phyloP scores from a whole-genome alignment of 1,140 invertebrate species.

The Contarinia nasturtii region DNA sequence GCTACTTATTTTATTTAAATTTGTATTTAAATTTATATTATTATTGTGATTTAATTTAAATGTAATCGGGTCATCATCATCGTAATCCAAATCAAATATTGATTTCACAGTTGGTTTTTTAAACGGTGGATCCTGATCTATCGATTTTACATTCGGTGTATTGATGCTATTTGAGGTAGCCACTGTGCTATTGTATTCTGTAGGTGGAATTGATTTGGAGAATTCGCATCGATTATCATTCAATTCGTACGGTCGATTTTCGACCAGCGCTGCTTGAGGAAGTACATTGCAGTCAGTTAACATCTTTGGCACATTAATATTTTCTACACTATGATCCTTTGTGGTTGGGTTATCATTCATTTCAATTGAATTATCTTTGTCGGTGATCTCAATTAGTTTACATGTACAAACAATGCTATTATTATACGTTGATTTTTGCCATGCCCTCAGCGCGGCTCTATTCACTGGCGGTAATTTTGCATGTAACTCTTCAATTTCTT shows the following conservation, averaged over 20 bases:
- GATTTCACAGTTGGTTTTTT: constrained; percentile 8
- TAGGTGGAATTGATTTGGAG: too few relatives aligned
- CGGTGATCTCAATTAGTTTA: constrained; percentile 7
- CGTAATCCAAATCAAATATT: constrained; percentile 19
- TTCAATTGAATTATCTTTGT: too few relatives aligned
- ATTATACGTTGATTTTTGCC: not conserved
- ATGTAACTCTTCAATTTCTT: constrained; percentile 1
- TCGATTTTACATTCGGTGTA: not conserved
- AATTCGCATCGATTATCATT: not conserved
- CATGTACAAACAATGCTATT: constrained; percentile 7
- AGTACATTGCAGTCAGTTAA: not conserved
- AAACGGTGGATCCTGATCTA: not conserved
- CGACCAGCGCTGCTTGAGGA: not conserved
- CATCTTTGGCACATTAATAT: not conserved
- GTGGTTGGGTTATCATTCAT: not conserved
- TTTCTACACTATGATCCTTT: not conserved
- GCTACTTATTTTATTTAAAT: too few relatives aligned
- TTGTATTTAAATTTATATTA: too few relatives aligned
- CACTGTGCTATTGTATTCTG: too few relatives aligned
- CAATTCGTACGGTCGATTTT: not conserved
- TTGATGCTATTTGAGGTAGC: not conserved
- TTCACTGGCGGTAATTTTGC: constrained; percentile 2
- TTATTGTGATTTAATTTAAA: too few relatives aligned
- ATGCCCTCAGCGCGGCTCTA: not conserved
- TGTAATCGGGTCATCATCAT: constrained; percentile 12